Evolutionary conservation across 37 sponge, comb jelly and placozoan species (phyloP), one percentile per base, ranked within the genome.

Genomic region (Ephydatia muelleri): DNA sequence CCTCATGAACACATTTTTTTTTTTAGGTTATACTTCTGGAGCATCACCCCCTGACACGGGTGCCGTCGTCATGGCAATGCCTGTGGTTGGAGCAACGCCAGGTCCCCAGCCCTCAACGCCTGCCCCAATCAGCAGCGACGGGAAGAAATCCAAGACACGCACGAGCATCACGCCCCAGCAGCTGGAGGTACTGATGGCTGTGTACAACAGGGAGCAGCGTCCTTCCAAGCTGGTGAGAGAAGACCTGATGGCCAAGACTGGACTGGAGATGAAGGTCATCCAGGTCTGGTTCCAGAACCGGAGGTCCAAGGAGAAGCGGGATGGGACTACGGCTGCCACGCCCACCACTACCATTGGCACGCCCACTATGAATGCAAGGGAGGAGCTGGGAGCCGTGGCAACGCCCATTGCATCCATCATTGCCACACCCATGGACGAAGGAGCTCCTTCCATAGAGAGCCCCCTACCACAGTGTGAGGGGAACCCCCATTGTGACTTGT

Each of bases 211-310:
- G 23, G 89, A 90, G 32, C 89, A 91, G 38, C 48, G 85, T 3
- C 96, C 96, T 0, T 83, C 93, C 31, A 90, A 88, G 69, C 80
- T 49, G 28, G 82, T 87, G 27, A 84, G 92, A 32, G 86, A 86
- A 35, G 86, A 84, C 0, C 89, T 94, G 2, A 74, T 91, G 72
- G 80, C 84, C 39, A 82, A 81, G 73, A 94, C 94, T 1, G 94
- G 94, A 31, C 76, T 94, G 31, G 86, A 85, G 30, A 81, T 85
- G 81, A 90, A 83, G 78, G 90, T 90, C 38, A 94, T 97, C 30
- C 97, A 97, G 76, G 94, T 94, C 38, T 97, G 97, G 97, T 97
- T 97, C 69, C 97, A 97, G 79, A 97, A 97, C 76, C 83, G 89
- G 23, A 75, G 95, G 22, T 95, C 95, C 4, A 95, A 95, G 73